These are phyloP conservation scores for Capitulum mitella DNA, from an alignment of 2,888 invertebrate genomes.

Conservation along the genomic window DNA sequence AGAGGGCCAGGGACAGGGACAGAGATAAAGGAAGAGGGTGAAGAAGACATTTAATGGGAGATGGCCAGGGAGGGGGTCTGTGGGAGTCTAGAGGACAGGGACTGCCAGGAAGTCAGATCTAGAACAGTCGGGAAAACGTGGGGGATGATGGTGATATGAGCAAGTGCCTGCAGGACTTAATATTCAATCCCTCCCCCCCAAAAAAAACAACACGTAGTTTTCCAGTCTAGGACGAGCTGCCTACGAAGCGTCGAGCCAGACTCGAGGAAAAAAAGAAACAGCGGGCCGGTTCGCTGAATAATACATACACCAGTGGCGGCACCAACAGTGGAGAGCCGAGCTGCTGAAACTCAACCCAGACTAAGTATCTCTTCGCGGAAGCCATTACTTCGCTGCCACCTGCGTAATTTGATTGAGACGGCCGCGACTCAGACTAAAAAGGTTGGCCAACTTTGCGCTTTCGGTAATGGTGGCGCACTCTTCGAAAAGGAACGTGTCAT, in stretches of 20 bases:
- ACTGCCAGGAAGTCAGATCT: too few species aligned
- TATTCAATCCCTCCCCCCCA: too few species aligned
- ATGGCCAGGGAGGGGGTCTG: background rate
- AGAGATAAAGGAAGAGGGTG: background rate
- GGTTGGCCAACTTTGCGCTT: background rate
- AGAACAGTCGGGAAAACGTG: too few species aligned
- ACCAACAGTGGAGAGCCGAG: background rate
- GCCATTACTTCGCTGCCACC: background rate
- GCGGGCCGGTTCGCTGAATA: background rate
- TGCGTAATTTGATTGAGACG: background rate
- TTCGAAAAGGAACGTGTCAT: background rate
- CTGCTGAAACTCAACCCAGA: too few species aligned
- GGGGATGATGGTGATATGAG: too few species aligned
- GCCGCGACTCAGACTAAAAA: background rate
- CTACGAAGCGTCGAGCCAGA: too few species aligned
- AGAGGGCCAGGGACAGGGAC: background rate
- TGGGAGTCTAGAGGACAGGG: too few species aligned
- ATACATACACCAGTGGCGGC: background rate
- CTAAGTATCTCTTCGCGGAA: background rate
- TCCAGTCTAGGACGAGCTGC: too few species aligned
- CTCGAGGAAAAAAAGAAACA: background rate
- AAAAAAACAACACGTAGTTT: too few species aligned
- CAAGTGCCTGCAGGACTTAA: too few species aligned
- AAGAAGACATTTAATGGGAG: background rate
- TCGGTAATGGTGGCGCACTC: background rate